Evolutionary conservation across 2,797 vertebrate species (phyloP).

Genomic region (Margarornis squamiger): DNA sequence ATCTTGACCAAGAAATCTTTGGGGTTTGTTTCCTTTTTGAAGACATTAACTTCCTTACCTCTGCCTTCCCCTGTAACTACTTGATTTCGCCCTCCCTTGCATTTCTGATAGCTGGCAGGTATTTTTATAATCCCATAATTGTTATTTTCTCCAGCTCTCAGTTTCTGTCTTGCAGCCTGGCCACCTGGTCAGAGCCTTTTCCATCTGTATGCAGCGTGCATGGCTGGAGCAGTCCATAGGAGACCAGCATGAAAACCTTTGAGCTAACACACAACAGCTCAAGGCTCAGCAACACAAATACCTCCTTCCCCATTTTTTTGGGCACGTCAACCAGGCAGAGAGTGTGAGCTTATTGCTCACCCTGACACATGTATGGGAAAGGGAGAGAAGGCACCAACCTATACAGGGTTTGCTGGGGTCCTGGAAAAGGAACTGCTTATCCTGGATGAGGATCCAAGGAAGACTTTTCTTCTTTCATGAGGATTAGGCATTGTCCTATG

Average conservation of each 20-base stretch:
- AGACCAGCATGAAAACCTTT: not conserved
- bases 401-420: not conserved
- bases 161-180: not conserved
- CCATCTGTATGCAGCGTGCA: not conserved
- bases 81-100: rapidly evolving
- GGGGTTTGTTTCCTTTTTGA: not conserved
- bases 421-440: not conserved
- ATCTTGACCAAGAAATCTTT: not conserved
- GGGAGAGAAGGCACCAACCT: not conserved
- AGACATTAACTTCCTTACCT: not conserved
- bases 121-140: not conserved
- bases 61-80: not conserved
- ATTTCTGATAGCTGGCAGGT: not conserved
- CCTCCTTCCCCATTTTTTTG: not conserved
- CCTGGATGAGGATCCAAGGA: not conserved
- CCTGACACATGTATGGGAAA: rapidly evolving
- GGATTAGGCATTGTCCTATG: not conserved
- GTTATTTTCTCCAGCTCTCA: not conserved
- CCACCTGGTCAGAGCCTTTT: not conserved
- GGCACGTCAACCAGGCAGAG: not conserved
- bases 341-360: not conserved
- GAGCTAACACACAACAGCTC: not conserved
- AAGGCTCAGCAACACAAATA: not conserved
- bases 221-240: not conserved
- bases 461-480: not conserved